Conservation (phyloP, 37 sponge, comb jelly and placozoan species). For the Theonella swinhoei region DNA sequence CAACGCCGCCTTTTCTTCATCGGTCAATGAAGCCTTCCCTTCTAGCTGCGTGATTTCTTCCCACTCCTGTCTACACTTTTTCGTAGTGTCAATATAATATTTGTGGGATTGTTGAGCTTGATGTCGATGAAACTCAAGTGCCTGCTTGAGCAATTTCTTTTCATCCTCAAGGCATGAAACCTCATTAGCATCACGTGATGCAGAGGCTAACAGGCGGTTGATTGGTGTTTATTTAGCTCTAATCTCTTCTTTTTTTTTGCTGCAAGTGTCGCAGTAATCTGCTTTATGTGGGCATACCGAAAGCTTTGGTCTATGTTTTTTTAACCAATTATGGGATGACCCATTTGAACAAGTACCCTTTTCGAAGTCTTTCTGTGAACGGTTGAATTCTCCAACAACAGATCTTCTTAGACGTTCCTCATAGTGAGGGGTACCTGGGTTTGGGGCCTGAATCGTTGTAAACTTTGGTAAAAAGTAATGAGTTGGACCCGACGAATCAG, state of each 20-base stretch:
- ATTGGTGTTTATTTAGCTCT: conserved; percentile 24
- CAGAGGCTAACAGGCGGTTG: conserved; percentile 23
- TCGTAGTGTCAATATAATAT: conserved; percentile 9
- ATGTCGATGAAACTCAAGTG: conserved; percentile 5
- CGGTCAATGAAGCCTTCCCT: not conserved
- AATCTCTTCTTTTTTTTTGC: not conserved
- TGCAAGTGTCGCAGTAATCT: conserved; percentile 56
- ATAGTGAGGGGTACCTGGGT: conserved; percentile 10
- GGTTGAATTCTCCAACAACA: conserved; percentile 38
- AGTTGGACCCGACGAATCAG: conserved; percentile 16
- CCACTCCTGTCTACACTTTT: not conserved
- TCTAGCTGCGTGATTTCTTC: not conserved
- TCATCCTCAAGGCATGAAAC: not conserved
- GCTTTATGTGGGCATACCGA: conserved; percentile 25
- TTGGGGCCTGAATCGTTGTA: conserved; percentile 36
- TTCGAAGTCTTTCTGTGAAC: not conserved
- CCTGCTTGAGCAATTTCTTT: not conserved
- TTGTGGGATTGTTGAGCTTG: conserved; percentile 27
- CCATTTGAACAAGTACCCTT: conserved; percentile 26
- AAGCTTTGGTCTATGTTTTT: conserved; percentile 23
- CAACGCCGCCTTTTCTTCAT: not conserved
- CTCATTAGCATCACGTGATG: conserved; percentile 6
- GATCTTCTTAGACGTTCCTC: conserved; percentile 31
- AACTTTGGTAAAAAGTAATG: conserved; percentile 35
- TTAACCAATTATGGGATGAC: conserved; percentile 40